Base-by-base conservation (phyloP, 2,888 invertebrate genomes). In the Spialia ferax region DNA sequence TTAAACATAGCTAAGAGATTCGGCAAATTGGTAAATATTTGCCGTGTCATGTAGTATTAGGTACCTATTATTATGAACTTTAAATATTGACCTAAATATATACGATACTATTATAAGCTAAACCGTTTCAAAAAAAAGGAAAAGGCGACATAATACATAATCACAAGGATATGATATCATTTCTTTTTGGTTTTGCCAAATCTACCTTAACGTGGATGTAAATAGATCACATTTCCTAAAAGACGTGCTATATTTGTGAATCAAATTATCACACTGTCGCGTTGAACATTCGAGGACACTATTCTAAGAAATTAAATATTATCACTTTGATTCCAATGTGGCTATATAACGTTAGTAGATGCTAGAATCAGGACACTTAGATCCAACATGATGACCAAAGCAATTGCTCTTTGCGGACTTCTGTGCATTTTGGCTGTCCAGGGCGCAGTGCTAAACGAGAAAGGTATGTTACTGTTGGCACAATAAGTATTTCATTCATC, bases 271-370 rank as follows among this genome's bases (percentile, higher is more conserved):
- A 54, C 78, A 77, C 81, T 84, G 83, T 73, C 75, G 73, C 55
- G 50, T 69, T 76, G 74, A 77, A 70, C 62, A 73, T 72, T 73
- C 70, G 71, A 74, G 75, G 70, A 71, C 74, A 70, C 76, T 80
- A 83, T 89, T 88, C 88, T 84, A 74, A 76, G 90, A 88, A 88
- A 69, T 72, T 65, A 60, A 70, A 69, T 76, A 78, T 74, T 76
- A 74, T 71, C 74, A 72, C 73, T 61, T 69, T 26, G 67, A 68
- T 71, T 73, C 61, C 69, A 72, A 74, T 71, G 75, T 74, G 74
- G 75, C 69, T 89, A 89, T 89, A 89, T 81, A 77, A 87, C 80
- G 77, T 75, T 60, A 63, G 74, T 68, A 50, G 55, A 67, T 63
- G 67, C 69, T 50, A 35, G 22, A 18, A 55, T 80, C 83, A 88